Evolutionary conservation across 2,888 invertebrate species (phyloP).

Genomic region (Labia minor): DNA sequence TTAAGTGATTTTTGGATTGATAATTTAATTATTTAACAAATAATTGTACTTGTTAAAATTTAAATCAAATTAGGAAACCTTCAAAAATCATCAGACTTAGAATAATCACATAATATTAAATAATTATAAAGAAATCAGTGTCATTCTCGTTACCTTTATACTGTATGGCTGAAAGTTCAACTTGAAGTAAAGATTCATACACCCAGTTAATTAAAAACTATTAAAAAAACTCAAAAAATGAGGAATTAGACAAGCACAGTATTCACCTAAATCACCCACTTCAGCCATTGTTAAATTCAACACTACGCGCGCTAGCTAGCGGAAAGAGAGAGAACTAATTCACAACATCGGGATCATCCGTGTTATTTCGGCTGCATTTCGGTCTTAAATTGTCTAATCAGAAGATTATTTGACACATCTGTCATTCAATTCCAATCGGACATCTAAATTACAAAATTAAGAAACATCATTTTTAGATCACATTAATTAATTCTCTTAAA

Average conservation of each 20-base stretch:
- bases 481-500: no score
- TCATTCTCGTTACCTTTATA: not conserved
- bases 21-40: not conserved
- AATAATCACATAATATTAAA: no score
- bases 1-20: not conserved
- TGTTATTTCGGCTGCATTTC: not conserved
- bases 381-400: not conserved
- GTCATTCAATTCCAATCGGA: no score
- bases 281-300: slow-evolving; percentile 13
- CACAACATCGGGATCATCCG: not conserved
- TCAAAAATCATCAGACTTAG: no score
- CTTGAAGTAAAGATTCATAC: not conserved
- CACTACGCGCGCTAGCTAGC: not conserved
- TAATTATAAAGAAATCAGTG: not conserved
- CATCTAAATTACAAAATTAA: no score
- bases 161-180: not conserved
- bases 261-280: not conserved
- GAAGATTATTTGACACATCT: no score
- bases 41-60: not conserved
- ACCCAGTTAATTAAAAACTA: not conserved
- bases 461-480: no score
- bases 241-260: slow-evolving; percentile 7
- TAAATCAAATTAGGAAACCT: not conserved
- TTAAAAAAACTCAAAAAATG: not conserved
- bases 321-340: not conserved